Evolutionary conservation across 1,140 invertebrate species (phyloP).

Genomic region (Philopotamus ludificatus): DNA sequence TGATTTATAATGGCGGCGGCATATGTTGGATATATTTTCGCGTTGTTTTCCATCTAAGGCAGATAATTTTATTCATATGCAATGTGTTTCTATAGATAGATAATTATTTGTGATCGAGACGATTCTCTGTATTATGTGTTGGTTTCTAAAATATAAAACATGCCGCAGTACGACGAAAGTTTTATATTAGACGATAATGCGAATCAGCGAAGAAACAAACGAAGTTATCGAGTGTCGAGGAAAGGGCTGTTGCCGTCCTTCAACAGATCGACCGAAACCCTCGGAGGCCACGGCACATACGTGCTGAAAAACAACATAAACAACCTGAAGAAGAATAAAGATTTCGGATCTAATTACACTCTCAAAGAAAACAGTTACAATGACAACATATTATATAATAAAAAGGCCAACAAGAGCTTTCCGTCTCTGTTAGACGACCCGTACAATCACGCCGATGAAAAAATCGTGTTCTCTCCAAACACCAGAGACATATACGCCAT

Average conservation of each 20-base stretch:
- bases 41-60: not conserved
- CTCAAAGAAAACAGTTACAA: constrained; percentile 26
- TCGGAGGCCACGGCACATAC: constrained; percentile 49
- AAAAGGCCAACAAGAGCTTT: constrained; percentile 36
- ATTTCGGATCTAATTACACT: constrained; percentile 36
- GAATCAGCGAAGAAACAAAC: constrained; percentile 55
- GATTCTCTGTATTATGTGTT: too few relatives aligned
- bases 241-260: constrained; percentile 46
- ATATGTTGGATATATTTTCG: not conserved
- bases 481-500: constrained; percentile 24
- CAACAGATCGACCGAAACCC: constrained; percentile 37
- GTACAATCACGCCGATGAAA: constrained; percentile 23
- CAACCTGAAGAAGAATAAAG: constrained; percentile 46
- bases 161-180: constrained; percentile 57
- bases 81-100: not conserved
- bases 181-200: constrained; percentile 55
- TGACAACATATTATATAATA: constrained; percentile 23
- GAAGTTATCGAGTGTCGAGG: constrained; percentile 55
- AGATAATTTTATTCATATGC: not conserved
- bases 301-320: constrained; percentile 52
- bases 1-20: not conserved
- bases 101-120: not conserved
- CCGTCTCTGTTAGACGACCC: constrained; percentile 31
- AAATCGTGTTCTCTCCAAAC: constrained; percentile 30
- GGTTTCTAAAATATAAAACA: too few relatives aligned